Percentiles rank a stretch among this genome's conserved stretches.
Evolutionary conservation across 2,113 vertebrate species (phyloP).

Genomic region (Myotis lucifugus): DNA sequence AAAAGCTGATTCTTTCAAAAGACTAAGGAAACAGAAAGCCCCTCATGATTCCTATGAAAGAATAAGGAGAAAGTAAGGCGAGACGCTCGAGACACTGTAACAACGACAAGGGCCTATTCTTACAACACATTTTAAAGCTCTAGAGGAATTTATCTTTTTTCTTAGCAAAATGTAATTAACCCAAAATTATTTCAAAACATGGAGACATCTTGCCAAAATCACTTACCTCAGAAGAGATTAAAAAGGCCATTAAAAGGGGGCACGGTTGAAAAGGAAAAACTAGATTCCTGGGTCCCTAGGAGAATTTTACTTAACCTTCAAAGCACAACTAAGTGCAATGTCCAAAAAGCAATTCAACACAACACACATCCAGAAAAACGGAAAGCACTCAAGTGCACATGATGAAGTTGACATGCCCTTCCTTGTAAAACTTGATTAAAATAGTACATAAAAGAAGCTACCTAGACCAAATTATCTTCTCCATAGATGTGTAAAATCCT

Average conservation of each 20-base stretch:
- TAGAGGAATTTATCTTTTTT: constrained; percentile 7
- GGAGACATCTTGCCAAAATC: background rate
- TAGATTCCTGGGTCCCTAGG: background rate
- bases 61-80: background rate
- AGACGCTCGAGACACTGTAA: background rate
- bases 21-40: background rate
- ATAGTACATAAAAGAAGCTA: background rate
- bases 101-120: background rate
- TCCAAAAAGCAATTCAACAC: background rate
- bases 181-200: background rate
- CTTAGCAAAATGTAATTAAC: constrained; percentile 10
- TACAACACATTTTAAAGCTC: background rate
- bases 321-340: background rate
- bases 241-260: background rate
- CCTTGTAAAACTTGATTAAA: background rate
- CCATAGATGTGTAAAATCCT: background rate
- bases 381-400: background rate
- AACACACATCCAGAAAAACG: background rate
- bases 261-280: background rate
- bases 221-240: background rate
- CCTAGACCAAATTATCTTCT: background rate
- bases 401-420: background rate
- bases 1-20: background rate
- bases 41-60: background rate
- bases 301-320: constrained; percentile 23